Conservation (phyloP, 2,797 vertebrate genomes). For the Enteromius fasciolatus region DNA sequence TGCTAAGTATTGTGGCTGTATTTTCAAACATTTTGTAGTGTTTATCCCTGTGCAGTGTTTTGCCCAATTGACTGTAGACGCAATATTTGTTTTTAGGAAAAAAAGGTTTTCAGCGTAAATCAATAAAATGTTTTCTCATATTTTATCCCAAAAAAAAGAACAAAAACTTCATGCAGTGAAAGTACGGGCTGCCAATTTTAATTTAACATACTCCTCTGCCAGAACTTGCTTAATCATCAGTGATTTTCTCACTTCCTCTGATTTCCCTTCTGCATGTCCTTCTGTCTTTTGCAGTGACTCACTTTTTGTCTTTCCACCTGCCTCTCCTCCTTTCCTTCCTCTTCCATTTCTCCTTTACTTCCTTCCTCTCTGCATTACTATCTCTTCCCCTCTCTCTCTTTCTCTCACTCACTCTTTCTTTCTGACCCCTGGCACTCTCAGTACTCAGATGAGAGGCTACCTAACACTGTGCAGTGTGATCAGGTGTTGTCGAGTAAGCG, state of each 20-base stretch:
- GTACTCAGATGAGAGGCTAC: conserved; percentile 79
- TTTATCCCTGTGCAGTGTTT: not conserved
- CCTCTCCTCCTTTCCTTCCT: not conserved
- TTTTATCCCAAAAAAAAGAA: not conserved
- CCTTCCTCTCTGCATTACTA: conserved; percentile 38
- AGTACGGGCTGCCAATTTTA: not conserved
- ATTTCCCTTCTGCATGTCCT: conserved; percentile 52
- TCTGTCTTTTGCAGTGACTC: conserved; percentile 25
- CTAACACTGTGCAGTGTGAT: conserved; percentile 82
- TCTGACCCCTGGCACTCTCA: conserved; percentile 79
- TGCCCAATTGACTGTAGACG: not conserved
- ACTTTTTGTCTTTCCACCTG: conserved; percentile 44
- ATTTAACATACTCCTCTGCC: conserved; percentile 56
- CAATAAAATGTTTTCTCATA: not conserved
- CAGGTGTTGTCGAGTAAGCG: conserved; percentile 84
- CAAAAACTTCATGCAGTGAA: not conserved
- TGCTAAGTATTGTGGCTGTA: not conserved
- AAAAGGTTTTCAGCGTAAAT: not conserved
- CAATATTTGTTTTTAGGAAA: not conserved
- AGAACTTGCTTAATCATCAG: conserved; percentile 57
- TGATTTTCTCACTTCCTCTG: not conserved
- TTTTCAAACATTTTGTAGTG: not conserved
- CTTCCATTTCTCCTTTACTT: conserved; percentile 21
- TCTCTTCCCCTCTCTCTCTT: conserved; percentile 46
- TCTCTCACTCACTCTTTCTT: conserved; percentile 54